A percentile compares a stretch with the other conserved stretches of the same genome.
These are phyloP conservation scores for Betta splendens DNA, from an alignment of 2,797 vertebrate genomes.

Conservation along the genomic window DNA sequence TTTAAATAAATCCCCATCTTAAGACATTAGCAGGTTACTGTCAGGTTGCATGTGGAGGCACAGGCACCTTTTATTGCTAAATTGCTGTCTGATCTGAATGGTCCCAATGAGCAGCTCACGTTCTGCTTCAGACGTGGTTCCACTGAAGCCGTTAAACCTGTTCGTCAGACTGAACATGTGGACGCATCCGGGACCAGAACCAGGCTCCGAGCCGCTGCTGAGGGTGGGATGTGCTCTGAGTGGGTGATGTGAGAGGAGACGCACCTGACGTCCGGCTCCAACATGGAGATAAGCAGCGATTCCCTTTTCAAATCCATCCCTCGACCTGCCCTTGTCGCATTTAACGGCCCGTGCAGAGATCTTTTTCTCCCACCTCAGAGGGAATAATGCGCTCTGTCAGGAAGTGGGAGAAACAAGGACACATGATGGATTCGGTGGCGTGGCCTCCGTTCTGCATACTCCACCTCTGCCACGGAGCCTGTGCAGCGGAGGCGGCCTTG, in stretches of 20 bases:
- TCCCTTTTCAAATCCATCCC: slow-evolving; percentile 50
- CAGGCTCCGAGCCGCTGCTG: no score
- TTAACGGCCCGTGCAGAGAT: slow-evolving; percentile 45
- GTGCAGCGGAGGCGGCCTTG: not conserved
- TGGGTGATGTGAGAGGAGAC: not conserved
- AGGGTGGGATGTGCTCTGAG: no score
- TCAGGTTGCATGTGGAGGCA: no score
- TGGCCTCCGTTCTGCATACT: slow-evolving; percentile 9
- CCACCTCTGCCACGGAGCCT: not conserved
- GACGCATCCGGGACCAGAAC: no score
- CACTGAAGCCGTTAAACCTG: no score
- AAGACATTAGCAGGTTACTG: no score
- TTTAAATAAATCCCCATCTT: not conserved
- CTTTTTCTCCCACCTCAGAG: slow-evolving; percentile 23
- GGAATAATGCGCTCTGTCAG: slow-evolving; percentile 49
- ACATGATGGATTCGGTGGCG: slow-evolving; percentile 29
- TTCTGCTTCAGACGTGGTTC: no score
- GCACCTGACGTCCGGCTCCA: not conserved
- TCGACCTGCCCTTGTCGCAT: slow-evolving; percentile 40
- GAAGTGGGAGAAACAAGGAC: slow-evolving; percentile 42
- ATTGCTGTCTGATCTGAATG: no score
- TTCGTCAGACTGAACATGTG: no score
- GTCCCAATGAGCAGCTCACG: no score
- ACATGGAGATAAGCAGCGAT: slow-evolving; percentile 42
- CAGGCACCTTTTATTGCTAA: no score